Evolutionary conservation across 2,797 vertebrate species (phyloP).

Genomic region (Notolabrus celidotus): DNA sequence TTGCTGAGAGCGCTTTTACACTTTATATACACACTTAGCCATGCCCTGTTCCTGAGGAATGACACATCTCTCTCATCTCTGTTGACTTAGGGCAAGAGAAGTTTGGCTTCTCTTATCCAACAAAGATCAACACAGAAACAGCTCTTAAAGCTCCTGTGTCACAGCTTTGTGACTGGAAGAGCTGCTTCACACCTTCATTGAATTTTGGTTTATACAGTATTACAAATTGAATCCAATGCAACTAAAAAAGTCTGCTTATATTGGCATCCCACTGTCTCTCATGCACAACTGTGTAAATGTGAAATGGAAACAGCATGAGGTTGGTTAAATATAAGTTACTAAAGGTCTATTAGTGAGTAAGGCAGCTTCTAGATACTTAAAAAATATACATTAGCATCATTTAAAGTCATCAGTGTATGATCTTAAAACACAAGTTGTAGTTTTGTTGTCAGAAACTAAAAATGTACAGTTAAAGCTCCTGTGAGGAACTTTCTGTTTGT

Average conservation of each 20-base stretch:
- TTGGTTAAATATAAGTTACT: too few relatives aligned
- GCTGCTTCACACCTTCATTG: neutral
- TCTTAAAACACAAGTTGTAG: too few relatives aligned
- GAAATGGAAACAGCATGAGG: too few relatives aligned
- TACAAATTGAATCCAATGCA: too few relatives aligned
- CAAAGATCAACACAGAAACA: neutral
- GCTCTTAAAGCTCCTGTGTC: neutral
- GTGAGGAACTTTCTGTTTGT: too few relatives aligned
- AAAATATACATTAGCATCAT: neutral
- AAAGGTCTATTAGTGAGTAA: too few relatives aligned
- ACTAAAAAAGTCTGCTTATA: neutral
- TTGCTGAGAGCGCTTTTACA: constrained; percentile 16
- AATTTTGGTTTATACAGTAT: neutral
- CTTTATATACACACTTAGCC: constrained; percentile 14
- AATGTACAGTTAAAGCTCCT: too few relatives aligned
- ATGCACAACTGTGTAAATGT: too few relatives aligned
- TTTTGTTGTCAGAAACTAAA: too few relatives aligned
- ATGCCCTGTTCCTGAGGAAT: constrained; percentile 23
- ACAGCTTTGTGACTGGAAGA: neutral
- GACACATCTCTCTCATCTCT: constrained; percentile 36
- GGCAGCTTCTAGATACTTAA: neutral
- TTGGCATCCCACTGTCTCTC: too few relatives aligned
- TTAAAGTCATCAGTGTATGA: too few relatives aligned
- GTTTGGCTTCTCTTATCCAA: neutral
- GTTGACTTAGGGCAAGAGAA: constrained; percentile 33